Conservation (phyloP, 2,797 vertebrate genomes). For the Champsocephalus gunnari region DNA sequence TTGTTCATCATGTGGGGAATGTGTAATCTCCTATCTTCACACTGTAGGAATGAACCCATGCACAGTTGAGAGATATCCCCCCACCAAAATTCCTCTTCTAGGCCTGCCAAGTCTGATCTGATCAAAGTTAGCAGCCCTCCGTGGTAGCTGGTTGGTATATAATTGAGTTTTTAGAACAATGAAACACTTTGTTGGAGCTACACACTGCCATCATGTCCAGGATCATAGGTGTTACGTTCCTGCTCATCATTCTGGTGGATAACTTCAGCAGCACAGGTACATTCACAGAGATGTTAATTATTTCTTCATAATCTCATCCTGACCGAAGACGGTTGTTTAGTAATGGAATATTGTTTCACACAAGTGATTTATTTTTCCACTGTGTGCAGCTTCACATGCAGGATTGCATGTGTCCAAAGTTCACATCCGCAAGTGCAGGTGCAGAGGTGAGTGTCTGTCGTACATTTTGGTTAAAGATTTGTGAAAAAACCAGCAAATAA, state of each 20-base stretch:
- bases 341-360: constrained; percentile 30
- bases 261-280: constrained; percentile 55
- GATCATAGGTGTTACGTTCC: constrained; percentile 40
- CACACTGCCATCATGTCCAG: constrained; percentile 64
- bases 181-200: neutral
- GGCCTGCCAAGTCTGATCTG: constrained; percentile 61
- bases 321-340: constrained; percentile 4
- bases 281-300: no score
- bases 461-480: constrained; percentile 14
- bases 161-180: neutral
- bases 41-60: constrained; percentile 24
- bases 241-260: constrained; percentile 58
- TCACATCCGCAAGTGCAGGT: constrained; percentile 51
- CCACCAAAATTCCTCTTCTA: neutral
- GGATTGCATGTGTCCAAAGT: neutral
- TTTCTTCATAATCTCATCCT: no score
- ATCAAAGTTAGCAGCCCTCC: constrained; percentile 2
- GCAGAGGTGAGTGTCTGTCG: constrained; percentile 56
- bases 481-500: neutral
- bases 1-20: neutral
- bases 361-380: constrained; percentile 31
- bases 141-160: constrained; percentile 31
- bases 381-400: constrained; percentile 22
- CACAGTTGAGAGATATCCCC: constrained; percentile 6
- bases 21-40: constrained; percentile 40